Evolutionary conservation across 2,113 vertebrate species (phyloP).

Genomic region (Phocoena phocoena): DNA sequence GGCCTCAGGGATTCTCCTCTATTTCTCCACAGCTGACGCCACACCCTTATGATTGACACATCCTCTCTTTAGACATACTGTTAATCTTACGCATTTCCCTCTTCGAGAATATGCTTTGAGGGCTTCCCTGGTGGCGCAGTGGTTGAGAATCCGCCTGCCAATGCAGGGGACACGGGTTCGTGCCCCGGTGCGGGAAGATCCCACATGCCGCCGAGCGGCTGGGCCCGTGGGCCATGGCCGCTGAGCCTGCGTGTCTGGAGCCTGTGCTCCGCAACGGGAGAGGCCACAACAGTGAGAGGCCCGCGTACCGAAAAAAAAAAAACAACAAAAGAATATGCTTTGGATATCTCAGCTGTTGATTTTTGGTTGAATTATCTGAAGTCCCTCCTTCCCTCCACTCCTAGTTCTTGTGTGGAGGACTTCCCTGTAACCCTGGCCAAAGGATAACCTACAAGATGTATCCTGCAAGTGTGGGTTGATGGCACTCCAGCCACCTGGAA

Average conservation of each 20-base stretch:
- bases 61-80: neutral
- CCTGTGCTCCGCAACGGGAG: too few relatives aligned
- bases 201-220: too few relatives aligned
- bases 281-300: too few relatives aligned
- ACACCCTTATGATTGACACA: neutral
- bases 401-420: neutral
- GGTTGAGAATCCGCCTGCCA: too few relatives aligned
- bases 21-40: neutral
- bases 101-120: neutral
- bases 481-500: too few relatives aligned
- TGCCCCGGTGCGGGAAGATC: too few relatives aligned
- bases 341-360: neutral
- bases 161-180: too few relatives aligned
- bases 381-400: neutral
- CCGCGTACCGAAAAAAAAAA: too few relatives aligned
- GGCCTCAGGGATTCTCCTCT: neutral
- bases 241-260: too few relatives aligned
- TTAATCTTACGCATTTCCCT: neutral
- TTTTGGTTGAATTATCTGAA: neutral
- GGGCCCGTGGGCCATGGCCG: too few relatives aligned
- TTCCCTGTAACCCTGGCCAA: neutral
- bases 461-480: too few relatives aligned
- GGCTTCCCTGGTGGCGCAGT: too few relatives aligned
- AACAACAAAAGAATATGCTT: neutral
- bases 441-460: neutral